These are phyloP conservation scores for Zeuzera pyrina DNA, from an alignment of 2,888 invertebrate genomes.

Conservation along the genomic window DNA sequence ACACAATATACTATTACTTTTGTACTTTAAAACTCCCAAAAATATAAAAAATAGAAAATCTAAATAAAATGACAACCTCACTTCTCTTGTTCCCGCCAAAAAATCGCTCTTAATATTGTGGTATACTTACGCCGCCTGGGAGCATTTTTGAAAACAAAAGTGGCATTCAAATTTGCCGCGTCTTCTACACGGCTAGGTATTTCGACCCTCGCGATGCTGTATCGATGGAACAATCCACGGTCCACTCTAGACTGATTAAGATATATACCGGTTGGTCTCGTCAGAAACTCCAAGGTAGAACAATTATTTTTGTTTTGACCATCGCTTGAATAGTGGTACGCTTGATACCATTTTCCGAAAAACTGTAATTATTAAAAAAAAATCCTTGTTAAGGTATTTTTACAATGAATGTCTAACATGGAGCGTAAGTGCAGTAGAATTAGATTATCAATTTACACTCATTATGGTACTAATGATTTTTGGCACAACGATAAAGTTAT, in stretches of 20 bases:
- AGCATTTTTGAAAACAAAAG: conserved; percentile 37
- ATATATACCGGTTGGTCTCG: conserved; percentile 33
- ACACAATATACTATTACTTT: no score
- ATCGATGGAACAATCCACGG: conserved; percentile 44
- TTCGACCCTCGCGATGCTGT: conserved; percentile 34
- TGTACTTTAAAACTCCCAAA: no score
- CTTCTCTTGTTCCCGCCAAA: no score
- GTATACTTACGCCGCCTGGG: conserved; percentile 45
- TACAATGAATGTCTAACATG: no score
- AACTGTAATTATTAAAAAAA: conserved; percentile 33
- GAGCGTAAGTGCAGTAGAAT: no score
- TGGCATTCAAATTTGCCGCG: conserved; percentile 33
- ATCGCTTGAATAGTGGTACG: conserved; percentile 48
- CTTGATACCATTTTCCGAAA: conserved; percentile 50
- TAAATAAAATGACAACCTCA: no score
- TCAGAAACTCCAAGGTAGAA: conserved; percentile 35
- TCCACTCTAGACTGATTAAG: conserved; percentile 51
- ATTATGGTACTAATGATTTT: no score
- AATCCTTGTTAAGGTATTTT: not conserved
- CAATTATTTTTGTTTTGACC: conserved; percentile 44
- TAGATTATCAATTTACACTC: no score
- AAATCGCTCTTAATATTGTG: no score
- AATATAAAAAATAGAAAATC: no score
- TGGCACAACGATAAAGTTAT: no score
- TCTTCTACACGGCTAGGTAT: conserved; percentile 30